Evolutionary conservation across 2,888 invertebrate genomes (phyloP).

Genomic region (Chironomus riparius): DNA sequence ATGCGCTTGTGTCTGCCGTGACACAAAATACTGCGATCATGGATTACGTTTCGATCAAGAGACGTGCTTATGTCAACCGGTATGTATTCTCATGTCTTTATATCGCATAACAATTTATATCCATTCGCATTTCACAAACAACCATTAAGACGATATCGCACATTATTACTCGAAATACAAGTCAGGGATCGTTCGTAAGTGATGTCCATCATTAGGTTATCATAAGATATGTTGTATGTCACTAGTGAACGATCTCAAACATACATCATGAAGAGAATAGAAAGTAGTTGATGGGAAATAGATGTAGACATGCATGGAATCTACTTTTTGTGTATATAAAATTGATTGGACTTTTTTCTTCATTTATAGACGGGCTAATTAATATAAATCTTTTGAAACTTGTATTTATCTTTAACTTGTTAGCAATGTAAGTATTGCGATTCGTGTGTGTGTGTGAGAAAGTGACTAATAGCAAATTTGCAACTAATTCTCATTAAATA

Average conservation of each 20-base stretch:
- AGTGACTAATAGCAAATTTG: background rate
- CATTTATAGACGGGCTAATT: constrained; percentile 22
- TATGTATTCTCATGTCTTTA: background rate
- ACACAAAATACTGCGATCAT: background rate
- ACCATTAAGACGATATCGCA: too few relatives aligned
- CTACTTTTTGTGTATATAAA: background rate
- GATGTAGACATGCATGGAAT: background rate
- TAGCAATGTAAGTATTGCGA: constrained; percentile 20
- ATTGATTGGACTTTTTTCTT: constrained; percentile 2
- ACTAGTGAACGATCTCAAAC: too few relatives aligned
- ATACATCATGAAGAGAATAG: too few relatives aligned
- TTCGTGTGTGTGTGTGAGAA: background rate
- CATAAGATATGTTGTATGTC: too few relatives aligned
- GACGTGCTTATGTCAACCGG: constrained; percentile 14
- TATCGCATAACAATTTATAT: background rate
- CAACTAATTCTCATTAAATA: background rate
- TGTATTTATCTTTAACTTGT: background rate
- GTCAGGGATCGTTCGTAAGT: too few relatives aligned
- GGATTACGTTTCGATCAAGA: constrained; percentile 3
- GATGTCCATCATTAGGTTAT: too few relatives aligned
- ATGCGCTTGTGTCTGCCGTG: constrained; percentile 10
- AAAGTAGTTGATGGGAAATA: background rate
- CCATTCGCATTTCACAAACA: too few relatives aligned
- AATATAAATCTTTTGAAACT: background rate
- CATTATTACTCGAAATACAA: too few relatives aligned